These are phyloP conservation scores for Calvadosia cruxmelitensis DNA, from an alignment of 30 jellyfish, hydroid and myxozoan species.

Conservation along the genomic window DNA sequence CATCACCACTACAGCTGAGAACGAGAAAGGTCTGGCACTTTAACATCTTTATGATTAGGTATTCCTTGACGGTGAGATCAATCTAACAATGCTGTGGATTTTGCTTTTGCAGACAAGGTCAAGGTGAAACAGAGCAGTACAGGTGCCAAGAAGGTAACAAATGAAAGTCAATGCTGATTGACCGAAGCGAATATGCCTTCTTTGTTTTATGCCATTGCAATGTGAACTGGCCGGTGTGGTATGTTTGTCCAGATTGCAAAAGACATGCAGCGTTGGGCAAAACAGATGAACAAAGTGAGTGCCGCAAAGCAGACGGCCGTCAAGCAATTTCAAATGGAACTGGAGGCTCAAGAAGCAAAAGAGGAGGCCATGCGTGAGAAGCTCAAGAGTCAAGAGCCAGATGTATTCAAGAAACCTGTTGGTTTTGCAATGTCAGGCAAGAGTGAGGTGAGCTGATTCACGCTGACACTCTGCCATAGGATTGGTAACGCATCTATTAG, in stretches of 20 bases:
- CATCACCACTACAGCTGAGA: not conserved
- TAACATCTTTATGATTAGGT: not conserved
- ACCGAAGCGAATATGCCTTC: no score
- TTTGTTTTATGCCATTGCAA: no score
- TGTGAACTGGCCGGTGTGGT: no score
- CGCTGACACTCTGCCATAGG: no score
- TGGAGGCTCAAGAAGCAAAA: slow-evolving; percentile 52
- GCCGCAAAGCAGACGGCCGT: slow-evolving; percentile 53
- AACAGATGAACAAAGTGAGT: slow-evolving; percentile 68
- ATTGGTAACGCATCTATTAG: no score
- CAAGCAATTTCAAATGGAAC: slow-evolving; percentile 56
- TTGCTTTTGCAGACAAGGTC: slow-evolving; percentile 26
- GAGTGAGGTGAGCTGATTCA: not conserved
- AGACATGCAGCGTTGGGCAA: slow-evolving; percentile 98
- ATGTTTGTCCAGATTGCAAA: slow-evolving; percentile 96
- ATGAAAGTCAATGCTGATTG: not conserved
- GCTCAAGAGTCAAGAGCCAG: slow-evolving; percentile 31
- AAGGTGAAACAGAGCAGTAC: slow-evolving; percentile 40
- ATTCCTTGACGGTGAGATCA: no score
- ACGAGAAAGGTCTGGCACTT: slow-evolving; percentile 6
- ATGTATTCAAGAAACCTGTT: slow-evolving; percentile 4
- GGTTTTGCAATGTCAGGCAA: not conserved
- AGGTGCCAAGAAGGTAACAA: slow-evolving; percentile 43
- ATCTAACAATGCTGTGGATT: no score
- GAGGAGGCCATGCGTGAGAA: slow-evolving; percentile 78